A percentile compares a stretch with the other conserved stretches of the same genome.
Evolutionary conservation across 2,888 invertebrate species (phyloP).

Genomic region (Andricus curvator): DNA sequence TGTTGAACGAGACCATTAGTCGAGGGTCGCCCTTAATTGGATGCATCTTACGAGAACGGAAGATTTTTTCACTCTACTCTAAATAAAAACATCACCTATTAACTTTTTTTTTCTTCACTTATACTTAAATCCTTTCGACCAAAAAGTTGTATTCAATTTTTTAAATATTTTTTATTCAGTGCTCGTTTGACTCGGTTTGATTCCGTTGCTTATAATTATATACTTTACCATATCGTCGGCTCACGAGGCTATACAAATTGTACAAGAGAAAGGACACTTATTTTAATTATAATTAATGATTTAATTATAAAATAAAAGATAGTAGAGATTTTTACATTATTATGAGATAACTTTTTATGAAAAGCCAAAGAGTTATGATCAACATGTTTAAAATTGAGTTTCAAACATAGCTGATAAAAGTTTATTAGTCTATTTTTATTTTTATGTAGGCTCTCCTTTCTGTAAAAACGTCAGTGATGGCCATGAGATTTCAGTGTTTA

Average conservation of each 20-base stretch:
- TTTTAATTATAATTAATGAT: not conserved
- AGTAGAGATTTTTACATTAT: too few species aligned
- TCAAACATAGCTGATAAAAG: too few species aligned
- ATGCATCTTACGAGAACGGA: not conserved
- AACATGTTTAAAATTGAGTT: too few species aligned
- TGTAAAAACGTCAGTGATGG: too few species aligned
- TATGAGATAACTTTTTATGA: too few species aligned
- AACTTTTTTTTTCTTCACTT: not conserved
- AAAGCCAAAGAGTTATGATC: too few species aligned
- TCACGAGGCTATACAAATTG: constrained; percentile 27
- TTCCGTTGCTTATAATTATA: constrained; percentile 8
- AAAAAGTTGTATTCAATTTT: not conserved
- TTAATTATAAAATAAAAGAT: not conserved
- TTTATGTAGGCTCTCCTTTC: too few species aligned
- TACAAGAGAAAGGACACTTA: not conserved
- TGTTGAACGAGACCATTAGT: not conserved
- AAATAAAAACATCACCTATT: not conserved
- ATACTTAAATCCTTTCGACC: not conserved
- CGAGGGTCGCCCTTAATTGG: not conserved
- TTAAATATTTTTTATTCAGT: not conserved
- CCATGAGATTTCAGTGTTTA: too few species aligned
- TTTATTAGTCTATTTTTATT: too few species aligned
- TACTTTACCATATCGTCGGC: not conserved
- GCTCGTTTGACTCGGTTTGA: constrained; percentile 25
- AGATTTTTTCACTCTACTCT: not conserved